phyloP scores from a whole-genome alignment of 2,888 invertebrate genomes.

The Callinectes sapidus region DNA sequence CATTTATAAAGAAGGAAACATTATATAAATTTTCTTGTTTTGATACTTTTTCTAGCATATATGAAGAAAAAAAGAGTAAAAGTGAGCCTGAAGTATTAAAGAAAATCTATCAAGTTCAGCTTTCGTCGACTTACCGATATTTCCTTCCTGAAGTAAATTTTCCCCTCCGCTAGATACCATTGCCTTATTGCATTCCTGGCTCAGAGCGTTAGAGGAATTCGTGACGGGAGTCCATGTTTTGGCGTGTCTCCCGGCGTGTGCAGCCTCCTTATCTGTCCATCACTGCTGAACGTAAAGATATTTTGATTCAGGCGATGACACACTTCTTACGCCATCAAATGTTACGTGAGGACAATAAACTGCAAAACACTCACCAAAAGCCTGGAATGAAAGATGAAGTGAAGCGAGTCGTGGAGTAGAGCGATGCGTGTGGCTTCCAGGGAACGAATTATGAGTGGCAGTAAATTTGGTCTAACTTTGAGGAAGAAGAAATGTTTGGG shows the following conservation, averaged over 20 bases:
- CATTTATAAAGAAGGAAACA: no score
- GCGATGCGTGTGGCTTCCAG: background rate
- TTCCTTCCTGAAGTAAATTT: background rate
- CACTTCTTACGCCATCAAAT: background rate
- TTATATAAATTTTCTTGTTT: no score
- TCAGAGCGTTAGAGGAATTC: background rate
- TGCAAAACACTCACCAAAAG: background rate
- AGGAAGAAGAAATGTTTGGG: background rate
- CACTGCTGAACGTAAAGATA: background rate
- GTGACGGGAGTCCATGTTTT: background rate
- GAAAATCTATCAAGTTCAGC: background rate
- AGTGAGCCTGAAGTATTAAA: background rate
- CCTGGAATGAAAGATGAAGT: background rate
- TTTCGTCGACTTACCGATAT: background rate
- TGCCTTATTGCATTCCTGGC: slow-evolving; percentile 16
- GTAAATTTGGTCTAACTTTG: slow-evolving; percentile 1
- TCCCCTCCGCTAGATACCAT: background rate
- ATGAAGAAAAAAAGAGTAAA: background rate
- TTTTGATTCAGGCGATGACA: background rate
- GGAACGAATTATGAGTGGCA: background rate
- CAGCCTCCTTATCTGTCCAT: background rate
- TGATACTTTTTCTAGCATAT: no score
- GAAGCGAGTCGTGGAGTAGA: background rate
- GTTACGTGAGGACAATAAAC: background rate
- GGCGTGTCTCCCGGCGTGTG: background rate